Conservation (phyloP, 2,888 invertebrate genomes). For the Dasypogon diadema region DNA sequence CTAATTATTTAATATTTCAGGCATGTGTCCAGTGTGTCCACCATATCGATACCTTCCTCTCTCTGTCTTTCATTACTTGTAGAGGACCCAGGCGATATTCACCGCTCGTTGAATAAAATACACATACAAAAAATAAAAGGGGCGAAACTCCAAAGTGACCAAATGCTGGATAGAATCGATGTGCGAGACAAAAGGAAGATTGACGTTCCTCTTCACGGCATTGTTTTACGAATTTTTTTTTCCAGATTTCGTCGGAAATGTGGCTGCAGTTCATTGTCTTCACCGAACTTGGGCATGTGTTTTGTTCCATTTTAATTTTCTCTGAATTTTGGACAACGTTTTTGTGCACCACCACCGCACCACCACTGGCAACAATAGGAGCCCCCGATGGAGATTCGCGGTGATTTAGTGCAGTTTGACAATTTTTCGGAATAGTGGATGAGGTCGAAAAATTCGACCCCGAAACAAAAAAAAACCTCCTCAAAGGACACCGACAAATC, state of each 20-base stretch:
- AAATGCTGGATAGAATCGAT: slow-evolving; percentile 21
- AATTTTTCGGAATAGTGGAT: slow-evolving; percentile 3
- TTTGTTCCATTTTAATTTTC: slow-evolving; percentile 13
- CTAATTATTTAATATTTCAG: slow-evolving; percentile 52
- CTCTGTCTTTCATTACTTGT: no score
- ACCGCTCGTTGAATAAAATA: no score
- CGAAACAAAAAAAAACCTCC: no score
- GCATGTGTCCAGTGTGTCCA: slow-evolving; percentile 38
- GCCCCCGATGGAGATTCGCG: background rate
- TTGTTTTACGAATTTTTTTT: slow-evolving; percentile 33
- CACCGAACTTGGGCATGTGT: background rate
- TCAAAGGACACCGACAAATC: slow-evolving; percentile 14
- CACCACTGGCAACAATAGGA: background rate
- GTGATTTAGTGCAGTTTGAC: background rate
- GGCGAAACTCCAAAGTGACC: slow-evolving; percentile 2
- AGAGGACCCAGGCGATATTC: no score
- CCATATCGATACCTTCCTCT: no score
- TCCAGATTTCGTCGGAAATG: background rate
- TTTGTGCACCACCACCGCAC: background rate
- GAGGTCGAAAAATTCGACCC: no score
- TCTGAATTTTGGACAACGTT: background rate
- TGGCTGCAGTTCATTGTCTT: background rate
- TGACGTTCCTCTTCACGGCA: slow-evolving; percentile 46
- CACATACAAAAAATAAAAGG: background rate
- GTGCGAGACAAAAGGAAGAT: slow-evolving; percentile 39